Base-by-base conservation (phyloP, 1,140 invertebrate genomes). In the Centruroides vittatus region DNA sequence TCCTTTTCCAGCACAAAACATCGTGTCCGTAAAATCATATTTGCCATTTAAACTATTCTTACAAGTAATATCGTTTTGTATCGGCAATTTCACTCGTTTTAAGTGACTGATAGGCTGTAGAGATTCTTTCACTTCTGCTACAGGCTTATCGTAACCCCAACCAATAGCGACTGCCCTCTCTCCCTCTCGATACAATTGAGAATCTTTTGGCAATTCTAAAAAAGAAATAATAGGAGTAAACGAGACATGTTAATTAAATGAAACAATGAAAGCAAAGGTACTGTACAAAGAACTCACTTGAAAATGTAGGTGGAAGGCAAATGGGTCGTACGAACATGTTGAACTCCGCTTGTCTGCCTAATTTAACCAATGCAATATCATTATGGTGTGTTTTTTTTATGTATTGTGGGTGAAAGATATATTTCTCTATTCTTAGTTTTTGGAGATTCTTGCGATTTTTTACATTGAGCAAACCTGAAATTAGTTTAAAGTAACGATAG, bases 281-380 rank as follows among this genome's bases (percentile, higher is more conserved):
- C 41, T 23, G 47, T 3, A 10, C 11, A 49, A 5, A 66, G 34
- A 67, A 67, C 34, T 66, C 58, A 48, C 65, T 67, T 46, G 65
- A 54, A 48, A 63, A 63, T 58, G 64, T 62, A 46, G 68, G 75
- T 50, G 74, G 74, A 34, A 75, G 66, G 57, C 67, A 77, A 50
- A 69, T 63, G 6, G 70, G 67, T 51, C 60, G 34, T 35, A 72
- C 60, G 36, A 63, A 66, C 13, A 65, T 62, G 23, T 50, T 67
- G 10, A 60, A 61, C 52, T 66, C 65, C 0, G 86, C 84, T 23
- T 86, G 78, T 66, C 81, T 80, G 6, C 82, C 83, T 56, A 94
- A 76, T 71, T 90, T 89, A 81, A 93, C 83, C 54, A 94, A 72
- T 48, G 89, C 90, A 68, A 68, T 68, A 59, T 70, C 69, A 52